These are phyloP conservation scores for Melozone crissalis DNA, from an alignment of 2,113 vertebrate species.

Conservation along the genomic window DNA sequence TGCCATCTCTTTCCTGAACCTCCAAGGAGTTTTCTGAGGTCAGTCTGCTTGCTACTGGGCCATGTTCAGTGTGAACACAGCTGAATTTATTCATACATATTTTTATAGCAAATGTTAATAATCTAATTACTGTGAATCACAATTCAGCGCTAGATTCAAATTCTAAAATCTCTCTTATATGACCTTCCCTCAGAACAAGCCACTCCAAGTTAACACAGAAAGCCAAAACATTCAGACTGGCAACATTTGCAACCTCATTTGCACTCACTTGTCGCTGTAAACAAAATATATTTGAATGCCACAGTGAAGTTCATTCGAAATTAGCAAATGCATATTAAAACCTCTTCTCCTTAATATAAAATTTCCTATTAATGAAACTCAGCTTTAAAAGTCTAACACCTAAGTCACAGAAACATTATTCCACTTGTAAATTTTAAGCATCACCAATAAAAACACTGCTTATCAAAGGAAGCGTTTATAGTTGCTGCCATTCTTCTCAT, in stretches of 20 bases:
- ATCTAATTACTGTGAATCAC: constrained; percentile 3
- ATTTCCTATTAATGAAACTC: not conserved
- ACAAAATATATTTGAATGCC: not conserved
- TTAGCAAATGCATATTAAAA: not conserved
- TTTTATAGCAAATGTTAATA: constrained; percentile 30
- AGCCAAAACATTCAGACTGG: not conserved
- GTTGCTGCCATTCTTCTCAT: not conserved
- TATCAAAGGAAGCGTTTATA: not conserved
- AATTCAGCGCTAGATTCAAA: not conserved
- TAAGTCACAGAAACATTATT: not conserved
- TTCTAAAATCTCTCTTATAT: not conserved
- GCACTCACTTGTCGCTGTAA: not conserved
- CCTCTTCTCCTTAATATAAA: not conserved
- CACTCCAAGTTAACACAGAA: not conserved
- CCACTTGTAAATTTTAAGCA: not conserved
- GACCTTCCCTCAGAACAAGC: not conserved
- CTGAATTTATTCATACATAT: not conserved
- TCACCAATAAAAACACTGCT: not conserved
- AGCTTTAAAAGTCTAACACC: not conserved
- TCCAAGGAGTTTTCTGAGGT: not conserved
- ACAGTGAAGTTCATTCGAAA: not conserved
- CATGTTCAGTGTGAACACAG: not conserved
- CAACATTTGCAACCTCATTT: not conserved
- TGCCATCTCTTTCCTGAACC: not conserved
- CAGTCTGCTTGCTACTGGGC: not conserved